phyloP scores from a whole-genome alignment of 2,888 invertebrate genomes.

The Eilema depressum region DNA sequence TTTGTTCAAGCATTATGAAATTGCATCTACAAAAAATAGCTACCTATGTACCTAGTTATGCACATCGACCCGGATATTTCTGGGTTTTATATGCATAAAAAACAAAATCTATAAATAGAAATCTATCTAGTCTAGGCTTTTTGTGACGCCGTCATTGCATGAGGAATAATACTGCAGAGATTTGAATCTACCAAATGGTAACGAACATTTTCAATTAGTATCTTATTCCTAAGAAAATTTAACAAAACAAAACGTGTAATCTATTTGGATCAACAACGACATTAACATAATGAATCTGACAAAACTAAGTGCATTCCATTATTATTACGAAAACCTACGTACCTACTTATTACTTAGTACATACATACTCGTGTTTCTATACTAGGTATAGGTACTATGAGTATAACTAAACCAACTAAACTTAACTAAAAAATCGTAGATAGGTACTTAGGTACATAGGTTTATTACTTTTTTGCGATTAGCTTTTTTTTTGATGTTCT shows the following conservation, averaged over 20 bases:
- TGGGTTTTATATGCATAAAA: neutral
- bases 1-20: neutral
- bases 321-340: neutral
- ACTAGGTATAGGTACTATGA: no score
- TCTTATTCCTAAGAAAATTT: neutral
- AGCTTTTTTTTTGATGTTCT: neutral
- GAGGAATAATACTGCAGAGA: neutral
- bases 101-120: no score
- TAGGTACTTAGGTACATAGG: neutral
- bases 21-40: neutral
- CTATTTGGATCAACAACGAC: neutral
- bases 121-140: neutral
- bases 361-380: no score
- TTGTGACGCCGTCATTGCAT: neutral
- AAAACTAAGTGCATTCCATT: conserved; percentile 1
- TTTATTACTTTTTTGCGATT: neutral
- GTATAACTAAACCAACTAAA: no score
- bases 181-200: neutral
- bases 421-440: no score
- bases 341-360: neutral
- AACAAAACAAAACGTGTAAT: neutral
- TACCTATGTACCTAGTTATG: neutral
- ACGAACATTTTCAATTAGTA: neutral
- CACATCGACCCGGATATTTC: neutral
- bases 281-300: neutral